Base-by-base conservation (phyloP, 1,140 invertebrate species). In the Apocrypta bakeri region DNA sequence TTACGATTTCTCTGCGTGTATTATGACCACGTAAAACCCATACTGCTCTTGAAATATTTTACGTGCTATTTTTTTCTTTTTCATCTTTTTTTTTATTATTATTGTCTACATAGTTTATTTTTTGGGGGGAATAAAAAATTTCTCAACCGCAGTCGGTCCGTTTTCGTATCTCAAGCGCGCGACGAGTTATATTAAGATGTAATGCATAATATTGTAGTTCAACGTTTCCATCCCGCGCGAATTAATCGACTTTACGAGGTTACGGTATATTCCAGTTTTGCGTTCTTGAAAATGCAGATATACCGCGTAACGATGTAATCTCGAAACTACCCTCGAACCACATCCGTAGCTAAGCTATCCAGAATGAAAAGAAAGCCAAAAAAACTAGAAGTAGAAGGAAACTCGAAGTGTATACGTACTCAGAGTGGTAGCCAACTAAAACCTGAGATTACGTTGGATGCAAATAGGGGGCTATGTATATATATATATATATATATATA, bases 381-480 rank as follows among this genome's bases (percentile, higher is more conserved):
- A 42, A 48, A 48, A 17, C 42, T 48, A 12, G 42, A 14, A 2
- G n/a, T n/a, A n/a, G n/a, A n/a, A n/a, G n/a, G n/a, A n/a, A n/a
- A n/a, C n/a, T n/a, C n/a, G n/a, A n/a, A n/a, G n/a, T n/a, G n/a
- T n/a, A n/a, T n/a, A n/a, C n/a, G n/a, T 48, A 4, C 14, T 3
- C 42, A 17, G 12, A 17, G 42, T 48, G 4, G 42, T 17, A n/a
- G n/a, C 48, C 2, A 56, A 56, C 48, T n/a, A 9, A 37, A 37
- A 37, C 37, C 14, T n/a, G 24, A 42, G n/a, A 25, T 21, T 21
- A 56, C 61, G 40, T 27, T 56, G 12, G 40, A 74, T 74, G 61
- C 69, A 74, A 81, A 81, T 81, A 63, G 71, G 40, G 66, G 27
- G n/a, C n/a, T n/a, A n/a, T n/a, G n/a, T n/a, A n/a, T n/a, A n/a